Conservation (phyloP, 2,113 vertebrate genomes). For the Manacus vitellinus region DNA sequence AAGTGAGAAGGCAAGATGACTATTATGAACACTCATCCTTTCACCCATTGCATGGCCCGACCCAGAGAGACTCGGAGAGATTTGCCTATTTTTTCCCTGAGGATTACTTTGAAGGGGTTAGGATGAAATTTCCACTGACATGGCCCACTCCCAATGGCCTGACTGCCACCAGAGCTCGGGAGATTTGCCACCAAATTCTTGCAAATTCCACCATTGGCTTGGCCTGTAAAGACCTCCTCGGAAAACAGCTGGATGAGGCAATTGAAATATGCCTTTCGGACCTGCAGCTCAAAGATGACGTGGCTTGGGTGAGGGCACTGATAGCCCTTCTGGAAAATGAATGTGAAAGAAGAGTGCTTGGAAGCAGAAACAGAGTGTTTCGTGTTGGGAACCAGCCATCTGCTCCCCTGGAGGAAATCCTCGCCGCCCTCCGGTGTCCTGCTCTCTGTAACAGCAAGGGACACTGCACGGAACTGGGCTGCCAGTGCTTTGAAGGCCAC, state of each 20-base stretch:
- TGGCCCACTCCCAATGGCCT: slow-evolving; percentile 82
- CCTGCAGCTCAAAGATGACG: slow-evolving; percentile 82
- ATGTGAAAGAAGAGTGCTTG: slow-evolving; percentile 79
- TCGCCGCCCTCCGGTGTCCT: slow-evolving; percentile 73
- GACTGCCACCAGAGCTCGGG: slow-evolving; percentile 72
- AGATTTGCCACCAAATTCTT: slow-evolving; percentile 76
- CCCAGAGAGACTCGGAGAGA: slow-evolving; percentile 63
- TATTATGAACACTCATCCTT: slow-evolving; percentile 58
- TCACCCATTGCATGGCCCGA: slow-evolving; percentile 48
- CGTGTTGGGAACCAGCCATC: background rate
- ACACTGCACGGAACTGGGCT: slow-evolving; percentile 76
- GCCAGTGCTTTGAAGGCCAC: slow-evolving; percentile 73
- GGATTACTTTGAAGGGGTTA: slow-evolving; percentile 74
- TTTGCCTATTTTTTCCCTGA: slow-evolving; percentile 83
- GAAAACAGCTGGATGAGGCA: slow-evolving; percentile 74
- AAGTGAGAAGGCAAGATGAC: slow-evolving; percentile 13
- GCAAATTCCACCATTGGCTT: slow-evolving; percentile 76
- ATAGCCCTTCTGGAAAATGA: slow-evolving; percentile 82
- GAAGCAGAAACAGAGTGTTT: slow-evolving; percentile 48
- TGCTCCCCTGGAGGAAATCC: slow-evolving; percentile 44
- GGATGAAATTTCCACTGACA: background rate
- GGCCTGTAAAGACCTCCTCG: slow-evolving; percentile 74
- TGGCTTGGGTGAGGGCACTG: slow-evolving; percentile 75
- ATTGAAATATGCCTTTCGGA: slow-evolving; percentile 81
- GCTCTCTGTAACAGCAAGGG: slow-evolving; percentile 77